Percentiles rank a stretch among this genome's conserved stretches.
Conservation (phyloP, 2,113 vertebrate species). For the Pardalotus punctatus region DNA sequence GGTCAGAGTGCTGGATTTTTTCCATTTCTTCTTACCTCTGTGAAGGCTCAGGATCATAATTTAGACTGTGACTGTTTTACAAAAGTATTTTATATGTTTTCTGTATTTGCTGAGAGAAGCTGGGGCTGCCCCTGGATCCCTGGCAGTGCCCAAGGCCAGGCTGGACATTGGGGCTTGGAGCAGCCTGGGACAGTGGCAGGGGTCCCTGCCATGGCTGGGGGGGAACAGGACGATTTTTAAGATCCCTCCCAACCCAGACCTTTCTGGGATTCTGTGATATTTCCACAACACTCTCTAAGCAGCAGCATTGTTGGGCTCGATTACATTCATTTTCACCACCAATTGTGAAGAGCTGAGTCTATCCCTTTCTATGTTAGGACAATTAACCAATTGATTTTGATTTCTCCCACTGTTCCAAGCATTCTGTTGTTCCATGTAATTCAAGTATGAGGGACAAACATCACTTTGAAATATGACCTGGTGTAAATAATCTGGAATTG, state of each 20-base stretch:
- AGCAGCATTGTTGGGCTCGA: neutral
- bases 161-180: rapidly evolving
- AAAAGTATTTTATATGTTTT: neutral
- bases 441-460: neutral
- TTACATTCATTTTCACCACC: neutral
- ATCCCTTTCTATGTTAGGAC: neutral
- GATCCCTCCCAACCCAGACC: neutral
- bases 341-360: neutral
- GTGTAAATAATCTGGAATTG: neutral
- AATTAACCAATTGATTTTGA: neutral
- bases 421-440: neutral
- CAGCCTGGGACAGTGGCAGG: neutral
- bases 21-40: neutral
- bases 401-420: neutral
- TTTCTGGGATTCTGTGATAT: neutral
- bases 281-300: neutral
- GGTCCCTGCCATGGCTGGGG: neutral
- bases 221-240: rapidly evolving
- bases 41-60: neutral
- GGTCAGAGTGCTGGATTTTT: neutral
- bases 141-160: neutral
- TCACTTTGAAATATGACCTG: neutral
- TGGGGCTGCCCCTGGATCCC: neutral
- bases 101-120: neutral
- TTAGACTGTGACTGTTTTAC: neutral